These are phyloP conservation scores for Onychostoma macrolepis DNA, from an alignment of 2,113 vertebrate species.

Conservation along the genomic window DNA sequence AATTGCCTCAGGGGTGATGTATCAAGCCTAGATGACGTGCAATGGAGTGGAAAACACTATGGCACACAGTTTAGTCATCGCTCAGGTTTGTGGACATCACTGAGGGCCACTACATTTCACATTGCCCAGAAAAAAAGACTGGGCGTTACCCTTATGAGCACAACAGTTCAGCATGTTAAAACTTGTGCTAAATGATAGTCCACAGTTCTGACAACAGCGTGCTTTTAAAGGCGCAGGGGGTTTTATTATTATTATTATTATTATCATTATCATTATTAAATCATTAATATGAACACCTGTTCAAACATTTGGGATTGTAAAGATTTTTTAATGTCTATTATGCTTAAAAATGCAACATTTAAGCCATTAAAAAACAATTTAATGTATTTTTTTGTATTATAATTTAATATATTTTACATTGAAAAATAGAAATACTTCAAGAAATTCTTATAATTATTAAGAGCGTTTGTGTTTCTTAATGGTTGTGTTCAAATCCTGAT, in stretches of 20 bases:
- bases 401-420: too few species aligned
- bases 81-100: background rate
- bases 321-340: too few species aligned
- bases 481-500: too few species aligned
- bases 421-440: too few species aligned
- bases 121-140: slow-evolving; percentile 14
- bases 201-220: background rate
- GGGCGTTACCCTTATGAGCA: background rate
- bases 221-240: background rate
- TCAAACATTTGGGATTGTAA: too few species aligned
- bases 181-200: background rate
- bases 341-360: too few species aligned
- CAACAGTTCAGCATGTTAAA: background rate
- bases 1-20: slow-evolving; percentile 66
- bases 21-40: slow-evolving; percentile 42
- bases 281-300: background rate
- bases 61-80: slow-evolving; percentile 36
- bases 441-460: too few species aligned
- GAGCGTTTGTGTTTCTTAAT: too few species aligned
- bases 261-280: too few species aligned
- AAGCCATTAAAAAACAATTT: too few species aligned
- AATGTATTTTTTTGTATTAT: too few species aligned
- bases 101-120: background rate
- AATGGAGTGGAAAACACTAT: slow-evolving; percentile 12
- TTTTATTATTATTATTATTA: too few species aligned